phyloP scores from a whole-genome alignment of 2,888 invertebrate species.

The Mantis religiosa region DNA sequence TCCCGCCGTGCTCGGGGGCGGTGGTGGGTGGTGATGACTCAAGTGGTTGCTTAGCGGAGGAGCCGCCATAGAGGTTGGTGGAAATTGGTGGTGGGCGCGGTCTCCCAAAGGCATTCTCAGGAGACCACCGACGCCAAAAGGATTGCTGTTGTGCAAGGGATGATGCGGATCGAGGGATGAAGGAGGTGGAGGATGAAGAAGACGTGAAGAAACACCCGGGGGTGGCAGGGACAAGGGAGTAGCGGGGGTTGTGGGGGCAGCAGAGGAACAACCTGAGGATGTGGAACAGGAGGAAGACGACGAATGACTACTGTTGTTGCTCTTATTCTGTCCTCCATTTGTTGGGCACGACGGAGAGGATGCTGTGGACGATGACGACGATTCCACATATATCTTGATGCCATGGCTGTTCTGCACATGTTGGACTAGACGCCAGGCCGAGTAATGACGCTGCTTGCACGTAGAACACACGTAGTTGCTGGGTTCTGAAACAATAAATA shows the following conservation, averaged over 20 bases:
- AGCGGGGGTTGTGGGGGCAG: slow-evolving; percentile 38
- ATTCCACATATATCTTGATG: slow-evolving; percentile 84
- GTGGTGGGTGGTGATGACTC: slow-evolving; percentile 28
- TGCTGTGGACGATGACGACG: slow-evolving; percentile 41
- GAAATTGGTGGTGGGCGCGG: slow-evolving; percentile 38
- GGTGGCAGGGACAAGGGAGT: slow-evolving; percentile 34
- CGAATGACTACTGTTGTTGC: slow-evolving; percentile 45
- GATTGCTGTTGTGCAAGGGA: slow-evolving; percentile 45
- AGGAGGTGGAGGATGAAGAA: slow-evolving; percentile 47
- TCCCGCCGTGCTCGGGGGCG: slow-evolving; percentile 50
- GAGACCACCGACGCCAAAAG: slow-evolving; percentile 68
- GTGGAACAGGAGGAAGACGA: slow-evolving; percentile 39
- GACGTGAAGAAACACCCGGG: slow-evolving; percentile 33
- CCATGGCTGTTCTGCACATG: slow-evolving; percentile 94
- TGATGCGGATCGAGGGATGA: slow-evolving; percentile 17
- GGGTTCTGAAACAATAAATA: slow-evolving; percentile 69
- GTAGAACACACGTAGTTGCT: slow-evolving; percentile 91
- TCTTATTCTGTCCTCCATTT: slow-evolving; percentile 41
- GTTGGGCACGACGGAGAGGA: slow-evolving; percentile 36
- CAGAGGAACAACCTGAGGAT: slow-evolving; percentile 54
- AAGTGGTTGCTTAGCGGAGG: slow-evolving; percentile 30
- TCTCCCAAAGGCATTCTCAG: slow-evolving; percentile 70
- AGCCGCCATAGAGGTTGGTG: slow-evolving; percentile 64
- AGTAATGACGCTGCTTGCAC: slow-evolving; percentile 84
- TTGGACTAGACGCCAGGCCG: slow-evolving; percentile 93